Evolutionary conservation across 2,888 invertebrate species (phyloP), one percentile per base, ranked within the genome.

Genomic region (Herminia tarsipennalis): DNA sequence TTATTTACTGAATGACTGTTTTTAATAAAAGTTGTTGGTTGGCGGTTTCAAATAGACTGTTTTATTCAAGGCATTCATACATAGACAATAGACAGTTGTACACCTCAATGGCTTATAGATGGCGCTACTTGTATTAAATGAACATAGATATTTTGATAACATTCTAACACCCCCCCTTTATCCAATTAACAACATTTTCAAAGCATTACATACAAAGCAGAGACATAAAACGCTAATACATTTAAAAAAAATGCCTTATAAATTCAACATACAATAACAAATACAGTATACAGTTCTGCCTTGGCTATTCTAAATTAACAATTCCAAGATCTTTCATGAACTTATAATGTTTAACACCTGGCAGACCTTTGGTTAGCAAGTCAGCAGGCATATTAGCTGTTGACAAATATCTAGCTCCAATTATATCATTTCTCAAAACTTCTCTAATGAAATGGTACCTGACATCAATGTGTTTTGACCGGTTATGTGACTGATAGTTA

Each of bases 341-440:
- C 10, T 35, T 35, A 35, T 42, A 27, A 20, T 42, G 35, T 36
- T 42, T 42, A 20, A 17, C 13, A 14, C 20, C 17, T 9, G 29
- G 17, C 21, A 42, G 22, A 21, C 35, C 24, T 22, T 42, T 42
- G 16, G 42, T 42, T n/a, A 43, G 18, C 22, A 35, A 36, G 24
- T 43, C 42, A 35, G 36, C 42, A 35, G 36, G 36, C 36, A 43
- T 43, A 5, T 20, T 14, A 21, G 35, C 16, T 13, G 42, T 43
- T 43, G 29, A 16, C 35, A 43, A 35, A 36, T 43, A 43, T 10
- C 27, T 14, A 34, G 28, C 22, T 13, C 35, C 24, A 16, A 43
- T 29, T 9, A 36, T 8, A 20, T 22, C 30, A 29, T 43, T 43
- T 10, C 14, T 29, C n/a, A 36, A 17, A 17, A 4, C n/a, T 36